Evolutionary conservation across 2,797 vertebrate species (phyloP), one percentile per base, ranked within the genome.

Genomic region (Cossypha caffra): DNA sequence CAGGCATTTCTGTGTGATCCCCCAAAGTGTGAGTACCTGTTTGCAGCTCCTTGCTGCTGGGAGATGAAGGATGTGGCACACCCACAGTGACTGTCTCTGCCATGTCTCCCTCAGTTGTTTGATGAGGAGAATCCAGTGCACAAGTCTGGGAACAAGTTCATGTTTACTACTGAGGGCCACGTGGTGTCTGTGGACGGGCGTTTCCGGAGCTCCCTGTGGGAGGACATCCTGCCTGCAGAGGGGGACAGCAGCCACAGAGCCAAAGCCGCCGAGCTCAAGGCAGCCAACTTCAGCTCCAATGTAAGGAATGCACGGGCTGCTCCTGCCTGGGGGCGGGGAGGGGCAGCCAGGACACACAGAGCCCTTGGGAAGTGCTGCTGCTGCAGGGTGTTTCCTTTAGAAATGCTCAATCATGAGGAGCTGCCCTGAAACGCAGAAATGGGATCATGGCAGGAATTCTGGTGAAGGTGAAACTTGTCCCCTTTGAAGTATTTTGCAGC

Each of bases 111-210:
- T 6, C 86, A 99, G 99, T 97, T 99, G 52, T 99, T 99, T 86
- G 99, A 99, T 87, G 99, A 99, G 88, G 99, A 99, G 96, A 99
- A 99, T 96, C 99, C 99, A 1, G 98, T 99, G 74, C 99, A 99
- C 94, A 98, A 97, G 88, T 99, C 99, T 21, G 99, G 99, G 62
- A 99, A 98, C 94, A 99, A 98, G 93, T 99, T 99, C 95, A 98
- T 99, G 98, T 99, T 99, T 96, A 99, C 99, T 40, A 99, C 99
- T 7, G 99, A 99, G 98, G 99, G 99, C 21, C 99, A 99, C 19
- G 54, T 99, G 3, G 98, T 99, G 84, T 99, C 99, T 5, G 98
- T 99, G 95, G 99, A 99, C 66, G 97, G 96, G 48, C 99, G 98
- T 17, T 99, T 99, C 84, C 98, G 99, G 86, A 98, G 98, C 95